These are phyloP conservation scores for Argyresthia goedartella DNA, from an alignment of 2,888 invertebrate species.

Conservation along the genomic window DNA sequence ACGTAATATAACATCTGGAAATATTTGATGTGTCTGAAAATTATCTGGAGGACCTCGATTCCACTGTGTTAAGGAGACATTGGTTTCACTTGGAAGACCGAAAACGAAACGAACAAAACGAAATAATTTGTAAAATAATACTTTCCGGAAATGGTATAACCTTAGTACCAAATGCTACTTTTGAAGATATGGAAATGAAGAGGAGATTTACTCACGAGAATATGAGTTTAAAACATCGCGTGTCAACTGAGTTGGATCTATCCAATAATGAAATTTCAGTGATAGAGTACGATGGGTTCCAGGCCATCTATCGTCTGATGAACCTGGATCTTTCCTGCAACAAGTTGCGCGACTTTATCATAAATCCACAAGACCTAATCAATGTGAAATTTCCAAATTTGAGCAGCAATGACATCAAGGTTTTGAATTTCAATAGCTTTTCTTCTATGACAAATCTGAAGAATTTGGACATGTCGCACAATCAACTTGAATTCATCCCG, in stretches of 20 bases:
- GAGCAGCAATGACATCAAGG: slow-evolving; percentile 35
- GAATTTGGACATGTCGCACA: slow-evolving; percentile 51
- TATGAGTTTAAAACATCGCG: neutral
- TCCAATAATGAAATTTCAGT: slow-evolving; percentile 41
- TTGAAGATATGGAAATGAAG: slow-evolving; percentile 19
- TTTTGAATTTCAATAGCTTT: slow-evolving; percentile 38
- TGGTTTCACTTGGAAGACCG: slow-evolving; percentile 40
- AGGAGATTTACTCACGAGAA: slow-evolving; percentile 19
- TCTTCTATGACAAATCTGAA: slow-evolving; percentile 39
- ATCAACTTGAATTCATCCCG: slow-evolving; percentile 36
- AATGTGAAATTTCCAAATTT: slow-evolving; percentile 41
- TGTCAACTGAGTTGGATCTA: slow-evolving; percentile 37
- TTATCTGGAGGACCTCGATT: slow-evolving; percentile 32
- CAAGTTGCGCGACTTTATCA: slow-evolving; percentile 30
- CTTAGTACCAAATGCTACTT: slow-evolving; percentile 35
- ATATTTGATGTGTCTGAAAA: slow-evolving; percentile 53
- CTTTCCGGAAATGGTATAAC: slow-evolving; percentile 41
- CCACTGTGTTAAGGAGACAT: slow-evolving; percentile 41
- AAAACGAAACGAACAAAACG: too few species aligned
- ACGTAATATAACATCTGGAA: slow-evolving; percentile 45
- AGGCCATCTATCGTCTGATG: slow-evolving; percentile 31
- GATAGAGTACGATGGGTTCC: slow-evolving; percentile 47
- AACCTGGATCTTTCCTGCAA: slow-evolving; percentile 45
- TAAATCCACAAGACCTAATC: slow-evolving; percentile 35
- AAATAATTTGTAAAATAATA: slow-evolving; percentile 40